Conservation (phyloP, 23 tunicate species). For the Styela plicata region DNA sequence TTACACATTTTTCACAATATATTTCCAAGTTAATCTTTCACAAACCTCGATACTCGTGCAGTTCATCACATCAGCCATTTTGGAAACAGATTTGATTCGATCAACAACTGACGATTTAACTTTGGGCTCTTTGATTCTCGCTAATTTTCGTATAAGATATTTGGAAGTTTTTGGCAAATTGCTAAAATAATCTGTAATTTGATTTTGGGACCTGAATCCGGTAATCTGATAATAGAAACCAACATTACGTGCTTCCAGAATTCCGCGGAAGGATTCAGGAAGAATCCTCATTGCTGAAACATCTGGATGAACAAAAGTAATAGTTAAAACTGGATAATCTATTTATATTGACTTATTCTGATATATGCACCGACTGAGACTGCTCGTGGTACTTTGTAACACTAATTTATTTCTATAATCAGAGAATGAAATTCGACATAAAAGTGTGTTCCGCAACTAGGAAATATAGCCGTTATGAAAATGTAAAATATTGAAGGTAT, state of each 20-base stretch:
- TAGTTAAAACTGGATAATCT: no score
- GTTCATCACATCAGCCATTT: conserved; percentile 9
- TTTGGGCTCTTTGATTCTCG: not conserved
- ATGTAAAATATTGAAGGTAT: no score
- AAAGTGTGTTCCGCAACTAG: no score
- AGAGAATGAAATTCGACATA: no score
- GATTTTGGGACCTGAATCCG: conserved; percentile 7
- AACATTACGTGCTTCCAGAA: not conserved
- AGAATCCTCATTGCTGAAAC: conserved; percentile 8
- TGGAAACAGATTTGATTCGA: not conserved
- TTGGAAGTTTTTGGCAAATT: conserved; percentile 5
- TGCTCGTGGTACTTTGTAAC: no score
- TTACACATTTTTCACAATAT: no score
- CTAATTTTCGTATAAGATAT: not conserved
- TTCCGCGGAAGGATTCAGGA: not conserved
- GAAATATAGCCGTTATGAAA: no score
- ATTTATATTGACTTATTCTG: no score
- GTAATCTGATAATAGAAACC: not conserved
- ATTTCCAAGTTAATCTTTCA: not conserved
- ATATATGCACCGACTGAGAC: no score
- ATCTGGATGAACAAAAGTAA: no score
- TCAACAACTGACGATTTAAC: not conserved
- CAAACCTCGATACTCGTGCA: conserved; percentile 28
- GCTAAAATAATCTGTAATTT: not conserved
- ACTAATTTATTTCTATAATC: no score